Conservation (phyloP, 30 jellyfish, hydroid and myxozoan genomes). For the Haliclystus octoradiatus region DNA sequence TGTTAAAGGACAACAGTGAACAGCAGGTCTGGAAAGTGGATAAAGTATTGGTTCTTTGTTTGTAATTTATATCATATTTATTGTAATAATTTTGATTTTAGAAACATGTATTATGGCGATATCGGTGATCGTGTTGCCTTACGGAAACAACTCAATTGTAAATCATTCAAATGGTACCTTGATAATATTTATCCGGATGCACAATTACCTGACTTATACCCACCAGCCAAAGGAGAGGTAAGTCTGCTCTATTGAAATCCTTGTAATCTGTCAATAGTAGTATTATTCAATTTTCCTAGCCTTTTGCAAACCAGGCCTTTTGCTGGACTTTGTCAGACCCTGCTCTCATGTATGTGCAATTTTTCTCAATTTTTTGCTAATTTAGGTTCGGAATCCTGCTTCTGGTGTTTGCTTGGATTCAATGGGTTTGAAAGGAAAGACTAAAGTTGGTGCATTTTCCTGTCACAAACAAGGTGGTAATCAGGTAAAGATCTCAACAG, state of each 20-base stretch:
- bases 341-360: not conserved
- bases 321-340: not conserved
- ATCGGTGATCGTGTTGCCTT: conserved; percentile 60
- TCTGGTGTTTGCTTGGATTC: conserved; percentile 83
- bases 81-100: not conserved
- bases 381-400: conserved; percentile 61
- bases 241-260: not conserved
- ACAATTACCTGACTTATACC: conserved; percentile 84
- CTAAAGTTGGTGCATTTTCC: conserved; percentile 68
- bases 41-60: too few relatives aligned
- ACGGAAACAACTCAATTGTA: conserved; percentile 66
- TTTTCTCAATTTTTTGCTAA: not conserved
- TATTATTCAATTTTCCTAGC: not conserved
- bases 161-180: conserved; percentile 79
- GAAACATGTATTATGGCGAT: conserved; percentile 82
- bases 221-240: conserved; percentile 98
- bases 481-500: conserved; percentile 46
- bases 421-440: conserved; percentile 82
- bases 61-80: too few relatives aligned
- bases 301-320: not conserved
- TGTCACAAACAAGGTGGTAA: conserved; percentile 96
- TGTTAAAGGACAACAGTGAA: too few relatives aligned
- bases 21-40: too few relatives aligned
- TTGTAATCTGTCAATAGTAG: not conserved
- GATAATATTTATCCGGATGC: conserved; percentile 92